These are phyloP conservation scores for Varroa destructor DNA, from an alignment of 1,140 invertebrate genomes.

Conservation along the genomic window DNA sequence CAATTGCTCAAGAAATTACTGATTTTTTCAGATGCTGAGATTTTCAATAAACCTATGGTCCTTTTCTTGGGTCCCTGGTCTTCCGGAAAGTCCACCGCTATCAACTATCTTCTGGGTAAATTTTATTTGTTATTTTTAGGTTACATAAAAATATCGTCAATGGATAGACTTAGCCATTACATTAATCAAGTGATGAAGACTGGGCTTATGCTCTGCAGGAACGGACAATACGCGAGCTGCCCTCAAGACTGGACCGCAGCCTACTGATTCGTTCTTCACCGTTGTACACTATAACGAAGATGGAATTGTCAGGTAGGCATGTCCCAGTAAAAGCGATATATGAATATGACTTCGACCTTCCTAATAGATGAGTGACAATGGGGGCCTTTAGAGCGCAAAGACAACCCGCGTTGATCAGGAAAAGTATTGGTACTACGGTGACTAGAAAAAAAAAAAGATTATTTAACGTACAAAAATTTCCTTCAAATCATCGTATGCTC, in stretches of 20 bases:
- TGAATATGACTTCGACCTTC: not conserved
- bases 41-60: constrained; percentile 81
- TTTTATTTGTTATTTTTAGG: not conserved
- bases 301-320: constrained; percentile 26
- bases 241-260: constrained; percentile 74
- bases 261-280: constrained; percentile 70
- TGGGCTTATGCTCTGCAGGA: constrained; percentile 13
- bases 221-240: constrained; percentile 64
- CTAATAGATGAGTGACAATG: too few relatives aligned
- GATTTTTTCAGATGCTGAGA: constrained; percentile 61
- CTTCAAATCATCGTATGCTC: too few relatives aligned
- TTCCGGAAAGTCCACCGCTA: constrained; percentile 81
- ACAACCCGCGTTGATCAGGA: too few relatives aligned
- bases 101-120: constrained; percentile 74
- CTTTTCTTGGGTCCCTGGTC: constrained; percentile 90
- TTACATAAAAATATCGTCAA: not conserved
- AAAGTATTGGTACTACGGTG: too few relatives aligned
- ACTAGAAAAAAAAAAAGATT: too few relatives aligned
- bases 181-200: not conserved
- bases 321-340: not conserved
- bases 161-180: not conserved
- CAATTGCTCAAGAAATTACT: not conserved
- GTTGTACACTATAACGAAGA: constrained; percentile 74
- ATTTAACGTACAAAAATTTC: too few relatives aligned
- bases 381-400: too few relatives aligned